phyloP scores from a whole-genome alignment of 2,888 invertebrate genomes.

The Chymomyza caudatula region DNA sequence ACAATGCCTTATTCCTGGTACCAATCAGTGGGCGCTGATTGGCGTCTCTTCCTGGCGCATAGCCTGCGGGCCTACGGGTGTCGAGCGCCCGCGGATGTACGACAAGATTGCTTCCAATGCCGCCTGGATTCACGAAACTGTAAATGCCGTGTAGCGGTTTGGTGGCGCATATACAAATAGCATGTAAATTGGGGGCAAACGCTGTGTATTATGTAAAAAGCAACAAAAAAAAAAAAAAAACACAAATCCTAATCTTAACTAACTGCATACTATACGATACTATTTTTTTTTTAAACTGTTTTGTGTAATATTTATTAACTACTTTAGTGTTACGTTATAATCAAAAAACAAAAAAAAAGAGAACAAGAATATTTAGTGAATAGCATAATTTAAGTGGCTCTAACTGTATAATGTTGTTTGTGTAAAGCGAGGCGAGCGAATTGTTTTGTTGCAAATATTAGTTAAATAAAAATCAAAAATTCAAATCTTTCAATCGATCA shows the following conservation, averaged over 20 bases:
- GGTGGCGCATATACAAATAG: neutral
- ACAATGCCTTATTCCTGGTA: slow-evolving; percentile 86
- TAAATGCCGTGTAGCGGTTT: slow-evolving; percentile 78
- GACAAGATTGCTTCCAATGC: slow-evolving; percentile 90
- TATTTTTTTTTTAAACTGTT: slow-evolving; percentile 57
- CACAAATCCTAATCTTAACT: slow-evolving; percentile 40
- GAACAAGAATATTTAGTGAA: slow-evolving; percentile 35
- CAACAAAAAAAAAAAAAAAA: slow-evolving; percentile 8
- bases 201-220: slow-evolving; percentile 31
- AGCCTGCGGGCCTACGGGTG: slow-evolving; percentile 87
- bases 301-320: slow-evolving; percentile 70
- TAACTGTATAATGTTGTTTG: slow-evolving; percentile 45
- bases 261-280: slow-evolving; percentile 39
- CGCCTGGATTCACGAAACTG: slow-evolving; percentile 90
- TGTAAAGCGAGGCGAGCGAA: slow-evolving; percentile 40
- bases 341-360: slow-evolving; percentile 21
- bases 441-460: slow-evolving; percentile 53
- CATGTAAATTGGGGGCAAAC: neutral
- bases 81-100: slow-evolving; percentile 89
- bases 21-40: slow-evolving; percentile 86
- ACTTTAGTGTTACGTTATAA: slow-evolving; percentile 50
- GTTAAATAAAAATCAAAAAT: slow-evolving; percentile 46
- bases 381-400: slow-evolving; percentile 31
- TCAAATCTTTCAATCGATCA: neutral
- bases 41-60: slow-evolving; percentile 93